A percentile compares a stretch with the other conserved stretches of the same genome.
phyloP scores from a whole-genome alignment of 2,888 invertebrate species.

The Linhomoeus sp. region DNA sequence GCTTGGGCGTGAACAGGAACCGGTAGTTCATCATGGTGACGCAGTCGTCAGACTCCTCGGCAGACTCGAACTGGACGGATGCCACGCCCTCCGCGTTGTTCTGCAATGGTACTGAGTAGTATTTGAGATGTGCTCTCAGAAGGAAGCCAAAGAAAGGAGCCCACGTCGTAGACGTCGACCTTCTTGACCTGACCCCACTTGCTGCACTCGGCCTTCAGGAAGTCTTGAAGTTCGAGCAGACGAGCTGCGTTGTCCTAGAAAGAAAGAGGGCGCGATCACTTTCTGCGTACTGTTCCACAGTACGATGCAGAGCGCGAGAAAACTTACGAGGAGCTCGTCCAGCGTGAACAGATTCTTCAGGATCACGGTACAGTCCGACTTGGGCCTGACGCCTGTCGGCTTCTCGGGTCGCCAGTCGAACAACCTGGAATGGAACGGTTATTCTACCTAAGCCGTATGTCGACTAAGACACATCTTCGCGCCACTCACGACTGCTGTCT shows the following conservation, averaged over 20 bases:
- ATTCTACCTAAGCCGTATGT: neutral
- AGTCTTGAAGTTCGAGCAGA: constrained; percentile 72
- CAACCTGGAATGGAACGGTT: constrained; percentile 36
- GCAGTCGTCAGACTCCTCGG: constrained; percentile 76
- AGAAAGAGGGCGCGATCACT: neutral
- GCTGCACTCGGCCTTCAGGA: constrained; percentile 62
- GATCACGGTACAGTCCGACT: constrained; percentile 72
- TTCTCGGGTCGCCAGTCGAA: constrained; percentile 94
- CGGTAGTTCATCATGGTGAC: constrained; percentile 65
- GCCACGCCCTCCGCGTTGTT: constrained; percentile 82
- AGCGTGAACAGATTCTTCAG: constrained; percentile 80
- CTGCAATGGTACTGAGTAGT: constrained; percentile 11
- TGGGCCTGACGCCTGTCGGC: constrained; percentile 58
- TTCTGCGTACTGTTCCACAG: neutral
- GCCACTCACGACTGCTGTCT: too few species aligned
- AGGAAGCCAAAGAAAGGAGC: constrained; percentile 23
- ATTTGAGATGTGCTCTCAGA: neutral
- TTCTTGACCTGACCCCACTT: constrained; percentile 81
- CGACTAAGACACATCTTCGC: constrained; percentile 6
- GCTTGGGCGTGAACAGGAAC: constrained; percentile 53
- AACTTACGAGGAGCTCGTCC: constrained; percentile 52
- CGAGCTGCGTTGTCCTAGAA: constrained; percentile 52
- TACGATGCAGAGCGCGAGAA: constrained; percentile 28
- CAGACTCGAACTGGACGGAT: constrained; percentile 66
- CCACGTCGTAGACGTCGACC: constrained; percentile 69